These are phyloP conservation scores for Sebastes itinus DNA, from an alignment of 2,797 vertebrate species.

Conservation along the genomic window DNA sequence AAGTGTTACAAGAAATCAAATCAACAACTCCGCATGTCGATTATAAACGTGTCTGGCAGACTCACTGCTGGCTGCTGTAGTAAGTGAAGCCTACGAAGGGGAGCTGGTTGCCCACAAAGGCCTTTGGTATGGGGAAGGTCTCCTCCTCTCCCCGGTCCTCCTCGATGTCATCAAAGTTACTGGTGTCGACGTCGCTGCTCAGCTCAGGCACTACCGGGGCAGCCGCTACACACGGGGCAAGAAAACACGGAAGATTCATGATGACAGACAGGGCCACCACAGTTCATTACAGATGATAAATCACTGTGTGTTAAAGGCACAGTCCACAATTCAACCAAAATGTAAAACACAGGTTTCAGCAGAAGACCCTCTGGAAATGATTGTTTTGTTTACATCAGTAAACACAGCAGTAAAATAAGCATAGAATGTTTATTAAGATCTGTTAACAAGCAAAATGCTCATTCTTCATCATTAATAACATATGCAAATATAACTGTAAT, in stretches of 20 bases:
- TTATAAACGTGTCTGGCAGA: constrained; percentile 18
- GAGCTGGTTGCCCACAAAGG: constrained; percentile 98
- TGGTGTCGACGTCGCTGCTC: constrained; percentile 97
- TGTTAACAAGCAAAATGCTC: background rate
- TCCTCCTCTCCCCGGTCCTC: constrained; percentile 98
- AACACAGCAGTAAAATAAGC: background rate
- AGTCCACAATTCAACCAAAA: background rate
- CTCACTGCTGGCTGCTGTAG: constrained; percentile 94
- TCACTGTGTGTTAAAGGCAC: background rate
- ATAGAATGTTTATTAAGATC: background rate
- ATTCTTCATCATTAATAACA: background rate
- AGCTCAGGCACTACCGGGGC: constrained; percentile 98
- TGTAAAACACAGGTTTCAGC: background rate
- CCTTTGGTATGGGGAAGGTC: constrained; percentile 98
- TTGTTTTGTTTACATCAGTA: background rate
- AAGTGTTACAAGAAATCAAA: background rate
- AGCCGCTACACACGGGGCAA: constrained; percentile 83
- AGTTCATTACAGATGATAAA: background rate
- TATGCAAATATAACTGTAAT: background rate
- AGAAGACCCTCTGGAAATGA: background rate
- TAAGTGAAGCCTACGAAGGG: constrained; percentile 99
- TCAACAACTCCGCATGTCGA: background rate
- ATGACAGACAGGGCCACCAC: background rate
- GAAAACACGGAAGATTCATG: background rate
- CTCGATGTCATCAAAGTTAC: constrained; percentile 99